These are phyloP conservation scores for Sycobia sp. DNA, from an alignment of 1,140 invertebrate species.

Conservation along the genomic window DNA sequence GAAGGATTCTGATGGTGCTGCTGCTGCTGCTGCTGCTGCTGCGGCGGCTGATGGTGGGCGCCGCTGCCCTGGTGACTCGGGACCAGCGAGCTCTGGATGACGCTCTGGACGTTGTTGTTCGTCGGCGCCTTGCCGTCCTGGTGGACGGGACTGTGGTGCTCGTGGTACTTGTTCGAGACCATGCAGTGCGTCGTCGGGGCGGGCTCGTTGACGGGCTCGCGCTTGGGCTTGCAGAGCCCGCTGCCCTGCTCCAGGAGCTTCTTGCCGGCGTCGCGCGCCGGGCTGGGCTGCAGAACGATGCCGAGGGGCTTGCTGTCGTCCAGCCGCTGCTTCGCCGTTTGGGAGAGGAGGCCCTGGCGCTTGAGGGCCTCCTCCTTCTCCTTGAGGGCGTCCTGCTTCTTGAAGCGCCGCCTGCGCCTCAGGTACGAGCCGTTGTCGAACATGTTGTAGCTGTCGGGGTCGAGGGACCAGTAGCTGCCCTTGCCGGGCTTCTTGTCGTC, in stretches of 20 bases:
- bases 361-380: slow-evolving; percentile 88
- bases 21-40: slow-evolving; percentile 39
- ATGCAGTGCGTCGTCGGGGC: slow-evolving; percentile 55
- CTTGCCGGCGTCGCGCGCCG: not conserved
- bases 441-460: slow-evolving; percentile 97
- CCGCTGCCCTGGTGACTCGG: slow-evolving; percentile 3
- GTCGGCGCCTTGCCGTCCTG: slow-evolving; percentile 51
- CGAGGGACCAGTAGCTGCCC: slow-evolving; percentile 96
- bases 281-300: slow-evolving; percentile 27
- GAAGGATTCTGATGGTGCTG: slow-evolving; percentile 48
- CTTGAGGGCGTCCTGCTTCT: slow-evolving; percentile 90
- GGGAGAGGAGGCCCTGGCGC: slow-evolving; percentile 71
- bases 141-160: slow-evolving; percentile 60
- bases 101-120: slow-evolving; percentile 38
- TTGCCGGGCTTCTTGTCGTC: slow-evolving; percentile 95
- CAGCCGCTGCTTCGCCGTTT: slow-evolving; percentile 61
- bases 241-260: slow-evolving; percentile 3
- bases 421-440: slow-evolving; percentile 97
- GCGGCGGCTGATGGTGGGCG: slow-evolving; percentile 45
- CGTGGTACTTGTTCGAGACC: slow-evolving; percentile 50
- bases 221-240: slow-evolving; percentile 62
- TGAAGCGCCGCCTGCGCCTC: slow-evolving; percentile 88
- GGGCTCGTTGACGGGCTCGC: slow-evolving; percentile 67
- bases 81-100: slow-evolving; percentile 44
- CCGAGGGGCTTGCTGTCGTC: slow-evolving; percentile 54